Conservation (phyloP, 2,797 vertebrate genomes). For the Aldrovandia affinis region DNA sequence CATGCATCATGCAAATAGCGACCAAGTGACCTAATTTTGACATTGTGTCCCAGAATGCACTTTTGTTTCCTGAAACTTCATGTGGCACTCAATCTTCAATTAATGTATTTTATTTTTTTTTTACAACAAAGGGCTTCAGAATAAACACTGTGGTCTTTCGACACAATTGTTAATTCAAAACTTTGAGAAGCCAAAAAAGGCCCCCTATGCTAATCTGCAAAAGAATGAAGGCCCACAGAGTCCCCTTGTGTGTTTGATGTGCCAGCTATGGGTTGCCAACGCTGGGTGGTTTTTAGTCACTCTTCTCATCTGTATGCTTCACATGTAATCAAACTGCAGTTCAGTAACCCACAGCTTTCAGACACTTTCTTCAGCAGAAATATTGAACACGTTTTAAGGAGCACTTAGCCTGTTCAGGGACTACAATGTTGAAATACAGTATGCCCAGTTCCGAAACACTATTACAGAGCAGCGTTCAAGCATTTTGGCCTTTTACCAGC, state of each 20-base stretch:
- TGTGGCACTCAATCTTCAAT: not conserved
- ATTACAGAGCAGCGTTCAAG: not conserved
- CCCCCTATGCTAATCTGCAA: not conserved
- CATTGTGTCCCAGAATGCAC: not conserved
- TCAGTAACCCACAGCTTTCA: not conserved
- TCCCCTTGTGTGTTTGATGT: not conserved
- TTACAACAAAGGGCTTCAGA: not conserved
- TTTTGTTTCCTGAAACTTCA: not conserved
- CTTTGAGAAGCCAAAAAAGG: not conserved
- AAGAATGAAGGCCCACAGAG: not conserved
- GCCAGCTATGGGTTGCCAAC: not conserved
- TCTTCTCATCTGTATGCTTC: conserved; percentile 17
- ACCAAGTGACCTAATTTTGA: conserved; percentile 19
- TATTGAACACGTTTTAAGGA: not conserved
- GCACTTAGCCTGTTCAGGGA: not conserved
- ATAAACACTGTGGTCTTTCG: conserved; percentile 13
- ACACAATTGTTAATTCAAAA: conserved; percentile 6
- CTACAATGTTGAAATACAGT: too few relatives aligned
- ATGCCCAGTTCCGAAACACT: too few relatives aligned
- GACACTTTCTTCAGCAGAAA: not conserved
- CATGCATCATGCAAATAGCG: not conserved
- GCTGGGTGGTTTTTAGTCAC: not conserved
- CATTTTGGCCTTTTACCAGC: not conserved
- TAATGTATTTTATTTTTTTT: too few relatives aligned
- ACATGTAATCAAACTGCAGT: not conserved